A percentile compares a stretch with the other conserved stretches of the same genome.
Evolutionary conservation across 2,113 vertebrate species (phyloP).

Genomic region (Oenanthe melanoleuca): DNA sequence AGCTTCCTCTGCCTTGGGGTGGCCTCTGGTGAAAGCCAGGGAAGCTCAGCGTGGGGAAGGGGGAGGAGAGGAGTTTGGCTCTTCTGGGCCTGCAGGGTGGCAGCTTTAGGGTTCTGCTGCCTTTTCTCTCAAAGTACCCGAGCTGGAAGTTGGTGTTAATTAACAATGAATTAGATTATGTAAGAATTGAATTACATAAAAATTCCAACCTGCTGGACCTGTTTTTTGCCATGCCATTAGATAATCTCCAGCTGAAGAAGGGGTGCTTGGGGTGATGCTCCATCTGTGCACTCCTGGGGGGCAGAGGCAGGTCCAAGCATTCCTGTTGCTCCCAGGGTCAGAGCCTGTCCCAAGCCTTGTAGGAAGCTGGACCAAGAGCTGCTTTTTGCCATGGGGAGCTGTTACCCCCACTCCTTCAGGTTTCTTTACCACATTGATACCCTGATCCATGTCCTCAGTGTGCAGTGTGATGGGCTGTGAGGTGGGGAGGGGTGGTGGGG

Average conservation of each 20-base stretch:
- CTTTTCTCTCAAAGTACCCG: background rate
- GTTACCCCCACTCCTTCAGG: background rate
- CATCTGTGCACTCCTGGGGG: background rate
- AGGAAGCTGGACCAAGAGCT: background rate
- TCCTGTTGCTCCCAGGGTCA: background rate
- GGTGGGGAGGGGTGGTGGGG: background rate
- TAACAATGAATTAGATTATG: background rate
- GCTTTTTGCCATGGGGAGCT: background rate
- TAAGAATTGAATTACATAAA: background rate
- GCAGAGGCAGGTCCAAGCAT: background rate
- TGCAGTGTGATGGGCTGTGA: background rate
- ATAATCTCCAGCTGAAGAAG: background rate
- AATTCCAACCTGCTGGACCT: background rate
- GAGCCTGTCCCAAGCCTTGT: background rate
- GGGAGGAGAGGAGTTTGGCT: background rate
- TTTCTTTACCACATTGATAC: background rate
- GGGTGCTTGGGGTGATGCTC: rapidly evolving
- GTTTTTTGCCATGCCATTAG: background rate
- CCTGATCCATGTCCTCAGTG: background rate
- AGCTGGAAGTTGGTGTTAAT: background rate
- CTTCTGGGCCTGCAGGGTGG: background rate
- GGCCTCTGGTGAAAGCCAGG: background rate
- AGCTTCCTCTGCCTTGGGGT: background rate
- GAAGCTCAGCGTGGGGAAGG: background rate
- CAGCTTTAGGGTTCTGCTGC: background rate